Conservation (phyloP, 2,797 vertebrate species). For the Neolamprologus multifasciatus region DNA sequence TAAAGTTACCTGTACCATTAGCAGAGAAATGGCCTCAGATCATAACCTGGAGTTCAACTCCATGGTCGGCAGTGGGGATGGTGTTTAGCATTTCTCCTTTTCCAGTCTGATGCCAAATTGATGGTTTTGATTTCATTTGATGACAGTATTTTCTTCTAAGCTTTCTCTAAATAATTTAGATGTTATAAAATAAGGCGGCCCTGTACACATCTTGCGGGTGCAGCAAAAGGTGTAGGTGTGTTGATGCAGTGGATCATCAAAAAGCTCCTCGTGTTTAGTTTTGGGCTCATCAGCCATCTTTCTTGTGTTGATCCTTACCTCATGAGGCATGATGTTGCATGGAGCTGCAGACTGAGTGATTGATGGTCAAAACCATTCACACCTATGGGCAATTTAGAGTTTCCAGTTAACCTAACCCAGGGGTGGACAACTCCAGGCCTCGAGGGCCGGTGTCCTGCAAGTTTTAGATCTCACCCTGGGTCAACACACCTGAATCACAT, state of each 20-base stretch:
- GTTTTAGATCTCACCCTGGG: rapidly evolving
- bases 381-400: neutral
- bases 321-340: rapidly evolving
- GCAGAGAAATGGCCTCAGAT: neutral
- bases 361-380: neutral
- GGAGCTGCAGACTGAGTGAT: neutral
- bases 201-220: rapidly evolving
- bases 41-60: neutral
- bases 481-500: rapidly evolving
- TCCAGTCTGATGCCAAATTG: neutral
- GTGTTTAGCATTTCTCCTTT: neutral
- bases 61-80: neutral
- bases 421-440: neutral
- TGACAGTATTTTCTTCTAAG: neutral
- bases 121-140: neutral
- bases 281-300: neutral
- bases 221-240: neutral
- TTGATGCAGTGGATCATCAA: neutral
- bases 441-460: neutral
- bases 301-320: neutral
- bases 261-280: neutral
- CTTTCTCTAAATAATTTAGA: neutral
- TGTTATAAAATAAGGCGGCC: neutral
- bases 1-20: neutral
- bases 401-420: neutral